Conservation (phyloP, 2,888 invertebrate genomes). For the Clitarchus hookeri region DNA sequence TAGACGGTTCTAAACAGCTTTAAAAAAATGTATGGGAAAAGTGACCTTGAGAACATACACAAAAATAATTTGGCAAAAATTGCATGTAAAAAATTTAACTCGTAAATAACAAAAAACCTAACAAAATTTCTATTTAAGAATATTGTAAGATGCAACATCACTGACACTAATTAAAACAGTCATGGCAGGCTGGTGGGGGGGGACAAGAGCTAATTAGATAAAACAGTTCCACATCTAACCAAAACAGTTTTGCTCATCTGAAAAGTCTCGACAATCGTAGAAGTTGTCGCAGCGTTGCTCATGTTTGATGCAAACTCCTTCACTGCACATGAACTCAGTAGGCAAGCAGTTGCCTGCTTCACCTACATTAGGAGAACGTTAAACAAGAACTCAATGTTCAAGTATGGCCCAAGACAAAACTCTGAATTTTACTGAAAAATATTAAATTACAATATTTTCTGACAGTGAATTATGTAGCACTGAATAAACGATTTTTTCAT, state of each 20-base stretch:
- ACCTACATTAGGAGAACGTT: slow-evolving; percentile 24
- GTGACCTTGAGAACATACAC: not conserved
- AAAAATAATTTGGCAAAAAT: not conserved
- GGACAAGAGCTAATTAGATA: slow-evolving; percentile 21
- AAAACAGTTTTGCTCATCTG: slow-evolving; percentile 87
- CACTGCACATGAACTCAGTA: slow-evolving; percentile 69
- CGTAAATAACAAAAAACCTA: not conserved
- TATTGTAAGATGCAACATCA: slow-evolving; percentile 2
- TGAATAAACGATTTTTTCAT: too few relatives aligned
- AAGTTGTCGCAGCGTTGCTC: slow-evolving; percentile 83
- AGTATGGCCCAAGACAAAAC: not conserved
- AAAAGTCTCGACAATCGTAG: slow-evolving; percentile 89
- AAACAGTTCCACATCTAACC: slow-evolving; percentile 55
- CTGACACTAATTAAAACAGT: slow-evolving; percentile 5
- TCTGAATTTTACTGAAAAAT: not conserved
- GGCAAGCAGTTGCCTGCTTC: slow-evolving; percentile 50
- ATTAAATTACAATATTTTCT: not conserved
- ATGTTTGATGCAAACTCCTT: slow-evolving; percentile 78
- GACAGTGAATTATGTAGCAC: not conserved
- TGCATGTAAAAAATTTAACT: not conserved
- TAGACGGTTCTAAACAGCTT: too few relatives aligned
- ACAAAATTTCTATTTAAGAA: not conserved
- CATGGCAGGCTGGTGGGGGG: slow-evolving; percentile 18
- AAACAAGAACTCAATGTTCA: not conserved
- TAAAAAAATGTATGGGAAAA: not conserved